Evolutionary conservation across 2,113 vertebrate species (phyloP), one percentile per base, ranked within the genome.

Genomic region (Oophaga pumilio): DNA sequence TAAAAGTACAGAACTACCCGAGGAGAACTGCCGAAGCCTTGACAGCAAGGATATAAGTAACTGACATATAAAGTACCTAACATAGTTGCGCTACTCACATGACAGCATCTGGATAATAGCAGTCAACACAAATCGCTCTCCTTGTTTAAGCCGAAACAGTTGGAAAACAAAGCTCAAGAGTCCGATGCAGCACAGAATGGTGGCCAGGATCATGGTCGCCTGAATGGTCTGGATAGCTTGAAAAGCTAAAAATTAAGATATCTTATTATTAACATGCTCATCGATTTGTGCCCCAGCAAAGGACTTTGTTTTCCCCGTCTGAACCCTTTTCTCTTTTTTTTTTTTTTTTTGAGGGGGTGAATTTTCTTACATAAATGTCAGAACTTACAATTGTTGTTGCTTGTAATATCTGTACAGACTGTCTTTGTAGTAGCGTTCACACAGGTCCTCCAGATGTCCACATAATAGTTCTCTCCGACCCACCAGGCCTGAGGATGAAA

Each of bases 121-220:
- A 0, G 98, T 97, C 88, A 98, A 93, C 82, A 97, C 91, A 50
- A 99, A 99, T 91, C 98, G 93, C 91, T 99, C 97, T 43, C 98
- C 98, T 93, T 99, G 97, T 90, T 98, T 96, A 87, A 99, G 94
- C 86, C 95, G 96, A 95, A 99, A 99, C 86, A 99, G 97, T 90
- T 99, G 98, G n/a, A 99, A 95, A 90, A 99, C 91, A 91, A 99
- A 99, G 90, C 97, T 91, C 62, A 99, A 95, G 91, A 99, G 96
- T 79, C 96, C 95, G 81, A 98, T 90, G 6, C 97, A 98, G 89
- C 97, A 98, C 69, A 99, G 94, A 79, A 97, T 96, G 26, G 96
- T 97, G 83, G 97, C 93, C 66, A 99, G 94, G 91, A 98, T 96
- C 97, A 99, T 98, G 52, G 96, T 84, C 7, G 97, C 97, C 91